Evolutionary conservation across 2,888 invertebrate species (phyloP).

Genomic region (Eilema sororculum): DNA sequence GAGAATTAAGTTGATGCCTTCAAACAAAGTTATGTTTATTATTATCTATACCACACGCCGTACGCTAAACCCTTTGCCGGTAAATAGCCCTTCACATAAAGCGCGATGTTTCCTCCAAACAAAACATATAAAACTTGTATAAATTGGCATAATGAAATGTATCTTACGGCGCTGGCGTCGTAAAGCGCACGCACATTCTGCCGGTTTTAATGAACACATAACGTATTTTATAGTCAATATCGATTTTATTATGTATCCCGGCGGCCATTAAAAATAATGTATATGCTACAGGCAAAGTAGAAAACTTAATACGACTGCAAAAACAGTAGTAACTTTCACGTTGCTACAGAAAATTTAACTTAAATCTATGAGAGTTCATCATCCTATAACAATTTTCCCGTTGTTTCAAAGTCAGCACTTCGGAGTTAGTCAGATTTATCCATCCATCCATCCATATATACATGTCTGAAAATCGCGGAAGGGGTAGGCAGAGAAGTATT

Average conservation of each 20-base stretch:
- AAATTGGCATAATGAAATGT: conserved; percentile 52
- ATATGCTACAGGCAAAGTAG: conserved; percentile 16
- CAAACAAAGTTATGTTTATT: background rate
- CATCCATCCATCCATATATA: too few relatives aligned
- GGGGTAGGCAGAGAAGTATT: too few relatives aligned
- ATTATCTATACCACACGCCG: background rate
- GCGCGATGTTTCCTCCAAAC: conserved; percentile 39
- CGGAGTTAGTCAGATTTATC: too few relatives aligned
- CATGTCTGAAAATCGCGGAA: too few relatives aligned
- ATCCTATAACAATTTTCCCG: too few relatives aligned
- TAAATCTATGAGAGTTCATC: too few relatives aligned
- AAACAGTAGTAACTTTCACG: background rate
- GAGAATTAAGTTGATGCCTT: background rate
- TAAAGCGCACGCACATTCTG: conserved; percentile 43
- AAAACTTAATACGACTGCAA: background rate
- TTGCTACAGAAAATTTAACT: too few relatives aligned
- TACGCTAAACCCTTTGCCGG: background rate
- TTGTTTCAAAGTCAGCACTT: too few relatives aligned
- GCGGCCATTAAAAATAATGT: conserved; percentile 46
- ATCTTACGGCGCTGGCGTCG: conserved; percentile 42
- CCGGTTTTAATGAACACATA: conserved; percentile 59
- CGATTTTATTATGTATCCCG: conserved; percentile 58
- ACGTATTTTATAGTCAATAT: conserved; percentile 61
- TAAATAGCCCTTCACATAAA: conserved; percentile 30
- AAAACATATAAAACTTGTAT: conserved; percentile 51